Percentiles rank a stretch among this genome's conserved stretches.
Evolutionary conservation across 2,888 invertebrate species (phyloP).

Genomic region (Lycocerus yunnanus): DNA sequence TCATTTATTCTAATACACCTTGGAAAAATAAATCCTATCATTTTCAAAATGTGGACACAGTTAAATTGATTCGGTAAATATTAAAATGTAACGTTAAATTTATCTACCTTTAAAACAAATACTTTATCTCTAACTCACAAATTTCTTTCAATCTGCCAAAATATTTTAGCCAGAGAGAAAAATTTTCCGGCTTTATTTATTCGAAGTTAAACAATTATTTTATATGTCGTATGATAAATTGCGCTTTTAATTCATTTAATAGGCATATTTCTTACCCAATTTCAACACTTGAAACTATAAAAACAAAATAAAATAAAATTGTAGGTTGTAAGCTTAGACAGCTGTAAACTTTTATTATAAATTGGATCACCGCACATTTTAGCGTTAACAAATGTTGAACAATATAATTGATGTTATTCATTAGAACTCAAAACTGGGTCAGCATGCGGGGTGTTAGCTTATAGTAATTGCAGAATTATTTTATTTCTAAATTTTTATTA

Average conservation of each 20-base stretch:
- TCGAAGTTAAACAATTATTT: slow-evolving; percentile 3
- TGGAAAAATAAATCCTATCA: slow-evolving; percentile 22
- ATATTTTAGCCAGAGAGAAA: slow-evolving; percentile 5
- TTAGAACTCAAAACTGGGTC: slow-evolving; percentile 8
- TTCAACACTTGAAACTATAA: slow-evolving; percentile 9
- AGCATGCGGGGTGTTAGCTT: slow-evolving; percentile 5
- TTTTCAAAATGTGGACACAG: slow-evolving; percentile 26
- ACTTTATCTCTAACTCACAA: slow-evolving; percentile 2
- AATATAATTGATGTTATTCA: slow-evolving; percentile 17
- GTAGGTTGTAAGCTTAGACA: background rate
- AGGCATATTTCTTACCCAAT: slow-evolving; percentile 2
- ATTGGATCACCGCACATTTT: slow-evolving; percentile 12
- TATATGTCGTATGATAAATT: slow-evolving; percentile 9
- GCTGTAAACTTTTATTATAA: slow-evolving; percentile 10
- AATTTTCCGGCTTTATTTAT: slow-evolving; percentile 20
- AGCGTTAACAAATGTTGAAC: slow-evolving; percentile 17
- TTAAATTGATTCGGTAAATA: slow-evolving; percentile 28
- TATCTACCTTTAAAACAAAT: slow-evolving; percentile 23
- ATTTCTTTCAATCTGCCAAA: slow-evolving; percentile 11
- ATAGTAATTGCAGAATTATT: slow-evolving; percentile 9
- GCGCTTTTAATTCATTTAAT: slow-evolving; percentile 17
- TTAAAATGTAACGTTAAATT: slow-evolving; percentile 19
- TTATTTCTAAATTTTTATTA: slow-evolving; percentile 2
- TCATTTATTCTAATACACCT: slow-evolving; percentile 23
- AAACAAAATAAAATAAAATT: slow-evolving; percentile 2